Evolutionary conservation across 2,888 invertebrate species (phyloP), one percentile per base, ranked within the genome.

Genomic region (Eulithis prunata): DNA sequence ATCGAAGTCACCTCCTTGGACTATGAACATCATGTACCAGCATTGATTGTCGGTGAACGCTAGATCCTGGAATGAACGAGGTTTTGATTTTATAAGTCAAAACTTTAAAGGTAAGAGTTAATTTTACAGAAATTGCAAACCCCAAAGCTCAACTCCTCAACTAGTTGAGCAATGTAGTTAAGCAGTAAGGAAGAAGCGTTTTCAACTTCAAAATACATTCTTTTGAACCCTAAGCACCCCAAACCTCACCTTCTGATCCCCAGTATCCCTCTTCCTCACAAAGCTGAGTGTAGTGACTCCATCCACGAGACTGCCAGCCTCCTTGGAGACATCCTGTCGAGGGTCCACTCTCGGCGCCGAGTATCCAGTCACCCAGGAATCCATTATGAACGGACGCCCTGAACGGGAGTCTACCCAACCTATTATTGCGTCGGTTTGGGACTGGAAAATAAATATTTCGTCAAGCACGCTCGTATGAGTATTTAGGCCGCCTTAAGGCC

Each of bases 11-110:
- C 98, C 98, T 7, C 98, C 98, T 79, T 96, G 95, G 0, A 97
- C 95, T 2, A 97, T 96, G 93, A 97, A 98, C 95, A 98, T 96
- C 93, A 98, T 94, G 88, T 97, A 97, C 46, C 97, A 91, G 77
- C 98, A 98, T 66, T 96, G 94, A 0, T 95, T 95, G 79, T 98
- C 96, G 1, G 96, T 96, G 87, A 98, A 98, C 0, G 96, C 95
- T 13, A 97, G 89, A 84, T 98, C 98, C 94, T 95, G 85, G 0
- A 80, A 69, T 4, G 12, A 54, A 14, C 4, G 13, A 56, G 2
- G 14, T 1, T 7, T 1, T 51, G 0, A 7, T 47, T 13, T 14
- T 47, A 14, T 8, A 7, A 4, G 32, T 32, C 6, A 32, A 32
- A 32, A 6, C 6, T 32, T 32, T 6, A 5, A 32, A 32, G 32